Conservation (phyloP, 2,113 vertebrate genomes). For the Corapipo altera region DNA sequence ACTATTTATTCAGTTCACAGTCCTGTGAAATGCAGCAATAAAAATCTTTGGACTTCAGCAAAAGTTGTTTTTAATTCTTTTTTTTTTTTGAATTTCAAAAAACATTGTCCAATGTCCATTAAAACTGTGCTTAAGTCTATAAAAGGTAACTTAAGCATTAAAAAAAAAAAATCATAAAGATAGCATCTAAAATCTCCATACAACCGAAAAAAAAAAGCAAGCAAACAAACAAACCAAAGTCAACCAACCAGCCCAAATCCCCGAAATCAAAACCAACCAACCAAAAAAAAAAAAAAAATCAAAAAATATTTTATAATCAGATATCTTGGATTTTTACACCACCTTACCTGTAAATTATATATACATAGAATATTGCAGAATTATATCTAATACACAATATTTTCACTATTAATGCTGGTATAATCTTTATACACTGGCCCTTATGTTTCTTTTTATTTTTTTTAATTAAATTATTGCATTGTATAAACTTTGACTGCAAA, state of each 20-base stretch:
- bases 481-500: constrained; percentile 68
- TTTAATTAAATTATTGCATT: constrained; percentile 94
- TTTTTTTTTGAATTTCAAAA: constrained; percentile 77
- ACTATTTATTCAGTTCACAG: constrained; percentile 92
- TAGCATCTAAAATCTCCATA: constrained; percentile 73
- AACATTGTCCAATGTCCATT: constrained; percentile 79
- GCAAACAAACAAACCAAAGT: constrained; percentile 21
- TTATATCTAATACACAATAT: constrained; percentile 79
- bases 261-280: constrained; percentile 38
- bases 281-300: constrained; percentile 28
- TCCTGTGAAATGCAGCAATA: constrained; percentile 98
- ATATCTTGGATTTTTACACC: constrained; percentile 80
- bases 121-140: constrained; percentile 76
- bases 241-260: constrained; percentile 24
- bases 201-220: constrained; percentile 47
- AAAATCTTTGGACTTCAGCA: constrained; percentile 99
- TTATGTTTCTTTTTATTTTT: constrained; percentile 60
- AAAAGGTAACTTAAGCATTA: constrained; percentile 76
- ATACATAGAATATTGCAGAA: constrained; percentile 94
- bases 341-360: constrained; percentile 84
- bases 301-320: constrained; percentile 80
- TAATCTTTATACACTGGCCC: constrained; percentile 93
- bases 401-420: constrained; percentile 94
- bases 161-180: constrained; percentile 71
- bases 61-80: constrained; percentile 77